phyloP scores from a whole-genome alignment of 1,140 invertebrate species.

The Eciton burchellii region DNA sequence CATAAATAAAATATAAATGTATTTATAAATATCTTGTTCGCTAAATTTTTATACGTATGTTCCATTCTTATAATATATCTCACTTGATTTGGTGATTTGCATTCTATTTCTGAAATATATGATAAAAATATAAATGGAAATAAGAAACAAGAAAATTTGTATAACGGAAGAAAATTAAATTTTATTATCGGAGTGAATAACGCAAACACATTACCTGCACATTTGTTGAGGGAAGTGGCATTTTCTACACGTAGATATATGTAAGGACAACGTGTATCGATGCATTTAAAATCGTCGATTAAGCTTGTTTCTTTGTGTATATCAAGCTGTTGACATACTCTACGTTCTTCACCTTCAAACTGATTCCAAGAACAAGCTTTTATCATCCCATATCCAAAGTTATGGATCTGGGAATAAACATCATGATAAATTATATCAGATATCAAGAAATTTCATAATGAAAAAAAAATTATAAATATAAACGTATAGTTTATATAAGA shows the following conservation, averaged over 20 bases:
- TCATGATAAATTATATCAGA: neutral
- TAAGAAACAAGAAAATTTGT: conserved; percentile 28
- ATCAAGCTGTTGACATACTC: conserved; percentile 63
- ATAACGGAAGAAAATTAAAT: conserved; percentile 19
- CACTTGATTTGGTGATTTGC: conserved; percentile 75
- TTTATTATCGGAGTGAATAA: neutral
- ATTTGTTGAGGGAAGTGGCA: conserved; percentile 73
- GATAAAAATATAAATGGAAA: conserved; percentile 31
- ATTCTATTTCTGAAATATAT: conserved; percentile 74
- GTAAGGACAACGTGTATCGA: conserved; percentile 64
- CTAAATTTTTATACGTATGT: conserved; percentile 52
- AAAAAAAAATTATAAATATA: neutral
- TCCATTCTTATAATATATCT: conserved; percentile 74
- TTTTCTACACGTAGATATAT: conserved; percentile 72
- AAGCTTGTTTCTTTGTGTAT: conserved; percentile 67
- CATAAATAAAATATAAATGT: conserved; percentile 60
- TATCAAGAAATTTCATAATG: neutral
- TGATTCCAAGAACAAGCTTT: conserved; percentile 75
- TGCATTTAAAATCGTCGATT: conserved; percentile 58
- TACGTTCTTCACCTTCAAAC: conserved; percentile 47
- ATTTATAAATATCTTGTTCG: conserved; percentile 7
- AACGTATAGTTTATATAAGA: neutral
- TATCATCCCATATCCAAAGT: conserved; percentile 77
- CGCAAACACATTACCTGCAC: conserved; percentile 71
- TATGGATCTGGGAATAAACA: conserved; percentile 60